Evolutionary conservation across 2,113 vertebrate species (phyloP).

Genomic region (Halichoeres trimaculatus): DNA sequence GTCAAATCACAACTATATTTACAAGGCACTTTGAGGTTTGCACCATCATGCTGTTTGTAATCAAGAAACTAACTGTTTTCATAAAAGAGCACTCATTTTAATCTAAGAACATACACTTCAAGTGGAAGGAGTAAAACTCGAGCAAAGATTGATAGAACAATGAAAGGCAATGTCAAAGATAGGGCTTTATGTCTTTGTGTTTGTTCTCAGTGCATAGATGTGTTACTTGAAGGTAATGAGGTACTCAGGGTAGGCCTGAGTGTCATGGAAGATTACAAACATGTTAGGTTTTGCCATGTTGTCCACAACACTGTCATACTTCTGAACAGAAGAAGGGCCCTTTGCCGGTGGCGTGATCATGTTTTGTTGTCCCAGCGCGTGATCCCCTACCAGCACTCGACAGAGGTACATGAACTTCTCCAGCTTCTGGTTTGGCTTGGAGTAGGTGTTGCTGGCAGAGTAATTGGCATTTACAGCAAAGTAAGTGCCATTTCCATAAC

Average conservation of each 20-base stretch:
- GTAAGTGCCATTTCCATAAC: slow-evolving; percentile 85
- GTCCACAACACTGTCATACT: slow-evolving; percentile 86
- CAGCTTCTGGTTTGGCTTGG: slow-evolving; percentile 65
- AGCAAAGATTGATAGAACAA: background rate
- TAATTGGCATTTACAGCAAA: slow-evolving; percentile 85
- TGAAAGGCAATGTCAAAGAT: background rate
- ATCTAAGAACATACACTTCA: background rate
- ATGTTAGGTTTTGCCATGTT: slow-evolving; percentile 42
- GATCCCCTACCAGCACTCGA: slow-evolving; percentile 85
- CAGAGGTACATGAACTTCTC: slow-evolving; percentile 86
- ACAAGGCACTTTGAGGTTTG: slow-evolving; percentile 9
- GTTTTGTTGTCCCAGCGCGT: slow-evolving; percentile 14
- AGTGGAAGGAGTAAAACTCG: background rate
- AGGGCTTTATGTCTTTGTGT: background rate
- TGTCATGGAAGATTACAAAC: slow-evolving; percentile 88
- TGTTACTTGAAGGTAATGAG: slow-evolving; percentile 85
- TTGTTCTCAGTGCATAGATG: background rate
- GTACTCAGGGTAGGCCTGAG: slow-evolving; percentile 88
- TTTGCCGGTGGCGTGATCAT: slow-evolving; percentile 81
- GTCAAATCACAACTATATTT: background rate
- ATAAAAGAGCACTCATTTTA: background rate
- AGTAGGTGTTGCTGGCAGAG: slow-evolving; percentile 78
- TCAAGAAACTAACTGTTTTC: fast-evolving
- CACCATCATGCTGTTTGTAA: background rate
- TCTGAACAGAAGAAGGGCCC: slow-evolving; percentile 30